phyloP scores from a whole-genome alignment of 2,113 vertebrate species.

The Leucopsar rothschildi region DNA sequence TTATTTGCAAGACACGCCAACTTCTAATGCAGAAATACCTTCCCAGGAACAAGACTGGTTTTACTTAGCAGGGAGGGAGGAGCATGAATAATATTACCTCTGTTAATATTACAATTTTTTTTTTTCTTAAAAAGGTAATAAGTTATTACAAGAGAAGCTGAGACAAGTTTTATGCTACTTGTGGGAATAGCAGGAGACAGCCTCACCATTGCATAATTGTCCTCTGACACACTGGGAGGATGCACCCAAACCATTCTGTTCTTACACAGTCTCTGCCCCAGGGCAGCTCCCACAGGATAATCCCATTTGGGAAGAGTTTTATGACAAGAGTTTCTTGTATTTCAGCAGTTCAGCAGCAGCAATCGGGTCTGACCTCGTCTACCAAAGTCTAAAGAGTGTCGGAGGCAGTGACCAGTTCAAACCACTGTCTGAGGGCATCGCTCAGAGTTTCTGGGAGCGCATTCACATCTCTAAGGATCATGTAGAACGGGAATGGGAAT shows the following conservation, averaged over 20 bases:
- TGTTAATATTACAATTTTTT: background rate
- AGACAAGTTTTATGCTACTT: background rate
- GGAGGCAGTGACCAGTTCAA: conserved; percentile 90
- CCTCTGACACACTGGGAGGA: background rate
- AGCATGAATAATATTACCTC: background rate
- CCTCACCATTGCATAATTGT: conserved; percentile 52
- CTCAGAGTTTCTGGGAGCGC: conserved; percentile 92
- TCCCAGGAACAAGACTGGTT: background rate
- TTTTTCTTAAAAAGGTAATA: background rate
- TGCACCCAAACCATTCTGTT: background rate
- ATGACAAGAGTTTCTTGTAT: background rate
- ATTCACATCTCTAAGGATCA: conserved; percentile 92
- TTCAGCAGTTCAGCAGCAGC: background rate
- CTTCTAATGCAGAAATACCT: background rate
- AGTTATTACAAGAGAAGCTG: conserved; percentile 45
- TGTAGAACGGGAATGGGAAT: conserved; percentile 97
- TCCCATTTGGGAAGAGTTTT: background rate
- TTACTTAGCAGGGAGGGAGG: conserved; percentile 10
- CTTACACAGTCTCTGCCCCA: background rate
- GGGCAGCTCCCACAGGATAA: background rate
- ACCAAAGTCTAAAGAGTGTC: conserved; percentile 63
- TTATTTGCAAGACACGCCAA: background rate
- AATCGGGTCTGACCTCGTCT: background rate
- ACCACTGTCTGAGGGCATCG: conserved; percentile 96
- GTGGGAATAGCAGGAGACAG: background rate